Evolutionary conservation across 2,888 invertebrate genomes (phyloP).

Genomic region (Stictocephala bisonia): DNA sequence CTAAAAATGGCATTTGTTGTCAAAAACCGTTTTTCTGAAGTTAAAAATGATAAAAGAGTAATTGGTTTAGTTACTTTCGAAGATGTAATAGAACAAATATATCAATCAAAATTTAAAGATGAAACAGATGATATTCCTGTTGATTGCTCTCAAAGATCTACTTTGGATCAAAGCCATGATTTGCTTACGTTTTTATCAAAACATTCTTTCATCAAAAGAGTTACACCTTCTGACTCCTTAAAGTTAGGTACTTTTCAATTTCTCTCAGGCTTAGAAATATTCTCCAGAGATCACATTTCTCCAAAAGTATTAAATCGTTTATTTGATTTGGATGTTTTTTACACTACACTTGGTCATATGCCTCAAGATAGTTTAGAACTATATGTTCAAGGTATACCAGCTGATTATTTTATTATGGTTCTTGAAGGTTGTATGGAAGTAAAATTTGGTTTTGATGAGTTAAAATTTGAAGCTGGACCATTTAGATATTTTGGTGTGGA

Average conservation of each 20-base stretch:
- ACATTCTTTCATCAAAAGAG: too few relatives aligned
- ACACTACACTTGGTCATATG: not conserved
- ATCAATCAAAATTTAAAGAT: slow-evolving; percentile 54
- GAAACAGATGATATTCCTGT: slow-evolving; percentile 48
- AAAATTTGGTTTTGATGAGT: slow-evolving; percentile 49
- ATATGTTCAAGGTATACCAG: slow-evolving; percentile 44
- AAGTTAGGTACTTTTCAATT: slow-evolving; percentile 52
- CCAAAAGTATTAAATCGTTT: slow-evolving; percentile 48
- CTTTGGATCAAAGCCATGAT: not conserved
- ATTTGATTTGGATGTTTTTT: slow-evolving; percentile 50
- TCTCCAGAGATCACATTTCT: slow-evolving; percentile 46
- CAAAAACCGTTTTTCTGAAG: slow-evolving; percentile 12
- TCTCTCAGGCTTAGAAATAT: slow-evolving; percentile 48
- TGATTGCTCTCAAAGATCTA: not conserved
- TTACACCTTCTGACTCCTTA: slow-evolving; percentile 49
- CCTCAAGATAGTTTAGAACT: slow-evolving; percentile 27
- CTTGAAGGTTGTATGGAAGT: slow-evolving; percentile 54
- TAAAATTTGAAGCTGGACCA: slow-evolving; percentile 53
- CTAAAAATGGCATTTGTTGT: slow-evolving; percentile 54
- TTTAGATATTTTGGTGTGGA: slow-evolving; percentile 53
- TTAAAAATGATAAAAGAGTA: not conserved
- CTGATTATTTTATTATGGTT: slow-evolving; percentile 53
- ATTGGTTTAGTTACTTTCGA: slow-evolving; percentile 53
- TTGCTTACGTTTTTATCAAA: not conserved
- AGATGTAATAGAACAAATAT: slow-evolving; percentile 54